Base-by-base conservation (phyloP, 2,888 invertebrate genomes). In the Cotesia congregata region DNA sequence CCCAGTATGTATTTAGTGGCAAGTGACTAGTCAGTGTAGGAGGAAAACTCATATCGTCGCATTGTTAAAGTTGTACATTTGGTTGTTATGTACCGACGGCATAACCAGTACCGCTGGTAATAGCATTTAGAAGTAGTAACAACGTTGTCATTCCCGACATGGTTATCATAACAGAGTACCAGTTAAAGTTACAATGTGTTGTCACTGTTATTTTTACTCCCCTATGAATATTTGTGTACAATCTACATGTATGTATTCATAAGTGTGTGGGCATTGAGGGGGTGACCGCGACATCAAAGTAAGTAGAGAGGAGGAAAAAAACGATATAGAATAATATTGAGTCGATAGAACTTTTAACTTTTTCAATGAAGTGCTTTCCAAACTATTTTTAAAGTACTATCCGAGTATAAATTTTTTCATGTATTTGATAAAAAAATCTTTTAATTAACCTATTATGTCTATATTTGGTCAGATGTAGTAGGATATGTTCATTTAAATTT, bases 101-200 rank as follows among this genome's bases (percentile, higher is more conserved):
- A 50, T 12, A 7, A 4, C 50, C 50, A 50, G 30, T 30, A 30
- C 30, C 0, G 30, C 30, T 30, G 30, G 30, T 30, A 30, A 50
- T 12, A 50, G 50, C 12, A 50, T 7, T 50, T 50, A 50, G 2
- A 50, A 50, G 50, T 50, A 50, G 50, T 50, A 50, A 2, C 50
- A 50, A 12, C 50, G 50, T 50, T 50, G 50, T 50, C 50, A 50
- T 50, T 12, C 7, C 50, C 50, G 50, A 50, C 50, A 50, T 1
- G 50, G 50, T 50, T 50, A 50, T 50, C 50, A 50, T 50, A 12
- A 1, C 12, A 50, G 50, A 50, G 50, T 50, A 12, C 9, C 12
- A 50, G 50, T 50, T 50, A 50, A 50, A 50, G 50, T 50, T 50
- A 50, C 50, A 50, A 50, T 50, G 50, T 50, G 50, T 50, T 50